Percentiles rank a stretch among this genome's conserved stretches.
Conservation (phyloP, 2,113 vertebrate genomes). For the Ramphastos sulfuratus region DNA sequence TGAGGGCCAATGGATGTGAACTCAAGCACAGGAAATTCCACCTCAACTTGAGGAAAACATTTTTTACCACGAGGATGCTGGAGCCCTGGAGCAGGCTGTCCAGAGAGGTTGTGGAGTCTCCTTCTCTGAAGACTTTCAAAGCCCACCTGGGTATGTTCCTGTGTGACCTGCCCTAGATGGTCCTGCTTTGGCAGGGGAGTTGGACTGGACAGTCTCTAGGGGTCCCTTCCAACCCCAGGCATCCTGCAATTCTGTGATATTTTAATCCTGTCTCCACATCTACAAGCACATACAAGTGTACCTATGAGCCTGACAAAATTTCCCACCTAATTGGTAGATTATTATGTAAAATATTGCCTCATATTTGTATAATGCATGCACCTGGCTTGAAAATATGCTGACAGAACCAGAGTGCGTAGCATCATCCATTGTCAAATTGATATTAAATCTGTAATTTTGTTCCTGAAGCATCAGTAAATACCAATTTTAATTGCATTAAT, state of each 20-base stretch:
- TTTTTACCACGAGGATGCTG: no score
- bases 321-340: neutral
- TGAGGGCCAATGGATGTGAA: no score
- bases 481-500: slow-evolving; percentile 59
- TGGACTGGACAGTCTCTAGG: no score
- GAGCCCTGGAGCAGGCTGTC: no score
- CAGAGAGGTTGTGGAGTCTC: no score
- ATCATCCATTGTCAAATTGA: slow-evolving; percentile 37
- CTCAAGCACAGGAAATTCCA: no score
- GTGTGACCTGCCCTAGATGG: no score
- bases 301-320: neutral
- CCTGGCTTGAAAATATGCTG: slow-evolving; percentile 39
- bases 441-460: slow-evolving; percentile 35
- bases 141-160: no score
- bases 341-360: slow-evolving; percentile 22
- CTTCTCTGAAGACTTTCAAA: no score
- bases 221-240: no score
- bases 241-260: neutral
- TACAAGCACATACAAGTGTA: neutral
- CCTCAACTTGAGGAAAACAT: no score
- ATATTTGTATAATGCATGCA: slow-evolving; percentile 43
- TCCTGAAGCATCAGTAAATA: slow-evolving; percentile 42
- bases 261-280: neutral
- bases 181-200: no score
- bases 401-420: neutral